Base-by-base conservation (phyloP, 2,888 invertebrate genomes). In the Ochlodes sylvanus region DNA sequence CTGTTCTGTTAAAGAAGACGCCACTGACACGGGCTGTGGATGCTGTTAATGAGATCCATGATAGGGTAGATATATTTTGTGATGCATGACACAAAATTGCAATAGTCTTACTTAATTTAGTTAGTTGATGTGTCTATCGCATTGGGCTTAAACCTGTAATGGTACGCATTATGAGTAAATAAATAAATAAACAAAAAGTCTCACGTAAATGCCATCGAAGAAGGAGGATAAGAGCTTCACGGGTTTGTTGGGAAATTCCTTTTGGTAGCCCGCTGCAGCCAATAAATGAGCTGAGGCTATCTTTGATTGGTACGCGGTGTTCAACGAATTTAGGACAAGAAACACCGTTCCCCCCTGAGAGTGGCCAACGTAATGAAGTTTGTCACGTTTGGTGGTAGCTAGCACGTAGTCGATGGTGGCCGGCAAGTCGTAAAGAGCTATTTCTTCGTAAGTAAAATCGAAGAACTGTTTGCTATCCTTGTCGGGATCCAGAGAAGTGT, bases 391-490 rank as follows among this genome's bases (percentile, higher is more conserved):
- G 1, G 92, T 89, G 2, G 69, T 21, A 0, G 77, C 70, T 3
- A 92, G 72, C 14, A 81, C 75, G 38, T 86, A 89, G 71, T 92
- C 88, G 0, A 92, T 83, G 85, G 88, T 89, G 1, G 86, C 79
- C 1, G 92, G 80, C 1, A 92, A 56, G 67, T 93, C 93, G 21
- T 75, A 71, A 0, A 76, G 68, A 5, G 85, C 92, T 9, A 92
- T 88, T 57, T 93, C 88, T 72, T 93, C 88, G 69, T 81, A 92
- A 17, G 80, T 82, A 71, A 87, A 91, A 73, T 92, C 79, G 75
- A 88, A 92, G 76, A 92, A 93, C 0, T 72, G 32, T 0, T 42
- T 57, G 57, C 78, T 84, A 4, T 87, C 72, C 3, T 27, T 50
- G 50, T 91, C 83, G 5, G 90, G 89, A 71, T 88, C 69, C 1